These are phyloP conservation scores for Diorhabda sublineata DNA, from an alignment of 1,140 invertebrate species.

Conservation along the genomic window DNA sequence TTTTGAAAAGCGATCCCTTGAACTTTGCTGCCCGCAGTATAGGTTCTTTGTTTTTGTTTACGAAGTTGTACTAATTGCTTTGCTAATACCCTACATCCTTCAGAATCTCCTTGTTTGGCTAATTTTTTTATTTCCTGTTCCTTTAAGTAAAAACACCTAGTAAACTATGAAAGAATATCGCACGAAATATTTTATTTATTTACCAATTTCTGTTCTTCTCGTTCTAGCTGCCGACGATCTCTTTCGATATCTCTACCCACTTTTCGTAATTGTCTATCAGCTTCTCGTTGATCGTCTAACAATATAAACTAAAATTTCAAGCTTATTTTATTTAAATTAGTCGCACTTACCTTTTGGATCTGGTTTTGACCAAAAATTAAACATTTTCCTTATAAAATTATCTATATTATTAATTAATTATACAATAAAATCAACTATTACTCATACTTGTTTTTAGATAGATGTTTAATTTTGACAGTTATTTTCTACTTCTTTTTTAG, in stretches of 20 bases:
- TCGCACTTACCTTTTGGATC: constrained; percentile 42
- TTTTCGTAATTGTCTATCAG: constrained; percentile 74
- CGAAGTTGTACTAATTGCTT: constrained; percentile 84
- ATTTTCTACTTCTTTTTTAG: no score
- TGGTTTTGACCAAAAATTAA: constrained; percentile 45
- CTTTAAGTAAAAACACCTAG: constrained; percentile 48
- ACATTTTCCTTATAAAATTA: constrained; percentile 25
- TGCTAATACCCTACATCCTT: constrained; percentile 76
- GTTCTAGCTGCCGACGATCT: constrained; percentile 73
- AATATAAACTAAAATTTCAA: constrained; percentile 1
- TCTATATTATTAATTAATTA: no score
- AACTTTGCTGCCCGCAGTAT: constrained; percentile 71
- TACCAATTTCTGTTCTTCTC: constrained; percentile 86
- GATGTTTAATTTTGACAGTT: no score
- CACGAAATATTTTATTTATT: constrained; percentile 22
- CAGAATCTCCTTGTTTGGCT: constrained; percentile 81
- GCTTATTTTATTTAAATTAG: neutral
- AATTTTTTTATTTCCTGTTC: constrained; percentile 86
- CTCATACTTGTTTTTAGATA: no score
- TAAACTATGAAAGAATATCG: neutral
- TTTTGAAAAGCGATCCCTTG: constrained; percentile 74
- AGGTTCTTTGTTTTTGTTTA: constrained; percentile 82
- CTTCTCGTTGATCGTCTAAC: constrained; percentile 75
- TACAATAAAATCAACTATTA: no score
- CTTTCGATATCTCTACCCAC: constrained; percentile 79